Conservation (phyloP, 2,888 invertebrate species). For the Epinotia bilunana region DNA sequence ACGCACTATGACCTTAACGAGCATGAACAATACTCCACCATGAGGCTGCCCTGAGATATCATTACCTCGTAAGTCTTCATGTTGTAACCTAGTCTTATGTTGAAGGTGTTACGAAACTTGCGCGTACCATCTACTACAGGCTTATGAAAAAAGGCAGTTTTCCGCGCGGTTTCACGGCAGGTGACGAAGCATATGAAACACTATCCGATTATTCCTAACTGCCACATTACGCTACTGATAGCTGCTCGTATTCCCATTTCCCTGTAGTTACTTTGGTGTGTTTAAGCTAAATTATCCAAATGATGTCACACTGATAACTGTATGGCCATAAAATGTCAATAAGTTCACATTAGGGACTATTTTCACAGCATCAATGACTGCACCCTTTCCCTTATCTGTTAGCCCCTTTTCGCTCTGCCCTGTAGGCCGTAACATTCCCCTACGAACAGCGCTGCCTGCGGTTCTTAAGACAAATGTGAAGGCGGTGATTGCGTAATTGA, state of each 20-base stretch:
- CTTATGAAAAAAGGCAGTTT: slow-evolving; percentile 22
- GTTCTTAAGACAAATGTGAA: slow-evolving; percentile 53
- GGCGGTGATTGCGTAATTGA: slow-evolving; percentile 76
- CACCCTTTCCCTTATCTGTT: slow-evolving; percentile 8
- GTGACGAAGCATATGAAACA: slow-evolving; percentile 24
- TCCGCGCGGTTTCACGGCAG: slow-evolving; percentile 5
- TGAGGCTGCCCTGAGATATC: background rate
- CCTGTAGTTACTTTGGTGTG: slow-evolving; percentile 7
- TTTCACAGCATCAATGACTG: slow-evolving; percentile 27
- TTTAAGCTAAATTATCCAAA: slow-evolving; percentile 4
- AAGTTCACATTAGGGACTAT: slow-evolving; percentile 21
- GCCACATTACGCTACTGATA: slow-evolving; percentile 10
- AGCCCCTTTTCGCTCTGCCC: slow-evolving; percentile 43
- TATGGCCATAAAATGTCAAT: slow-evolving; percentile 3
- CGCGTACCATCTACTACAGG: slow-evolving; percentile 31
- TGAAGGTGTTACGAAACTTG: slow-evolving; percentile 32
- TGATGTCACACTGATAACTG: background rate
- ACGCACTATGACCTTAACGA: background rate
- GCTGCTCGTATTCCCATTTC: background rate
- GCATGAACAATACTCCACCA: background rate
- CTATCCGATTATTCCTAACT: background rate
- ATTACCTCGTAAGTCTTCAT: slow-evolving; percentile 11
- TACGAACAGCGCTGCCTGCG: slow-evolving; percentile 75
- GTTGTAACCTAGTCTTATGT: slow-evolving; percentile 22
- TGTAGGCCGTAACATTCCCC: slow-evolving; percentile 53